Base-by-base conservation (phyloP, 2,797 vertebrate species). In the Paramormyrops hopkinsi region DNA sequence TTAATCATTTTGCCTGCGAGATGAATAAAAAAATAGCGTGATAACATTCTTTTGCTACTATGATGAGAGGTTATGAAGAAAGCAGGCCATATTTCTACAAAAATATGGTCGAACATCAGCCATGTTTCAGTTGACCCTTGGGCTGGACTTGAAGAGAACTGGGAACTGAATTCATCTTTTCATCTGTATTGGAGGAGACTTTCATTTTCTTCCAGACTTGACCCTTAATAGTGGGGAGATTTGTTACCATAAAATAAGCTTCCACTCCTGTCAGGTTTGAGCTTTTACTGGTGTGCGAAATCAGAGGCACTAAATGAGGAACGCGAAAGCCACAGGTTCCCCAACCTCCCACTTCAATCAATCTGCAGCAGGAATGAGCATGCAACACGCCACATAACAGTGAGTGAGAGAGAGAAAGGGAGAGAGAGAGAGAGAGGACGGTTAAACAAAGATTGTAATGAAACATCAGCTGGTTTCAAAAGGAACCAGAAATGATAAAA, bases 381-480 rank as follows among this genome's bases (percentile, higher is more conserved):
- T 37, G 29, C 33, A 41, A 29, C 29, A 76, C 14, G 2, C 73
- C 41, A 44, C 73, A 76, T 76, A n/a, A 41, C 6, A 76, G 50
- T 33, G 94, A 86, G 12, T 1, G 65, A 69, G 25, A 14, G 65
- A 69, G 25, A 65, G 62, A 33, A 0, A 33, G 2, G 1, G 9
- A 91, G 69, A 29, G 53, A 48, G 29, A 25, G 46, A 90, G 62
- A 89, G 86, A 89, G 84, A 92, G 79, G 46, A 84, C 79, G 89
- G 56, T 88, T 37, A 88, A 44, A 88, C 69, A 88, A 76, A 87
- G 87, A 88, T 79, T 84, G 59, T 86, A 88, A 88, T 92, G 87
- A 91, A 90, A 89, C 90, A 90, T 83, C 82, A 44, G 59, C 87
- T 62, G 25, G 22, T 22, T 25, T 22, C 50, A 62, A 83, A 84